Percentiles rank a stretch among this genome's conserved stretches.
Conservation (phyloP, 2,888 invertebrate species). For the Lissocephala sabroskyi region DNA sequence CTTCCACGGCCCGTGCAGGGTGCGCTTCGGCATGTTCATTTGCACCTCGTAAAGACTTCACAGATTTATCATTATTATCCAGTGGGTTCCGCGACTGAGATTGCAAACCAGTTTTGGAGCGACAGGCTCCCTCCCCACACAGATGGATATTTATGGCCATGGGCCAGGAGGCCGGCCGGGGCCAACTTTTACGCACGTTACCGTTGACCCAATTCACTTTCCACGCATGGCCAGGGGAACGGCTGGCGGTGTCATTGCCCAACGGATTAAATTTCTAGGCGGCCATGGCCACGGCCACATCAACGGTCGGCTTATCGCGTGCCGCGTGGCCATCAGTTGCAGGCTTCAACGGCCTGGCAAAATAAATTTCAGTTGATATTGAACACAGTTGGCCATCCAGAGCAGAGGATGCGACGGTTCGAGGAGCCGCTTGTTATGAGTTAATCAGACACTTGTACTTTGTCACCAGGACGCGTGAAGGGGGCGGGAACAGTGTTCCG, state of each 20-base stretch:
- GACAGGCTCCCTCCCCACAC: no score
- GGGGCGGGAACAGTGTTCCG: slow-evolving; percentile 1
- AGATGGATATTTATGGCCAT: slow-evolving; percentile 23
- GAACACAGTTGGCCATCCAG: no score
- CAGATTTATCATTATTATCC: slow-evolving; percentile 49
- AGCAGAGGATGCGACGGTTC: no score
- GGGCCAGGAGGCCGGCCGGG: no score
- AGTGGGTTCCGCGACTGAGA: no score
- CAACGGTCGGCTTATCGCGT: slow-evolving; percentile 43
- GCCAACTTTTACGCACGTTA: slow-evolving; percentile 41
- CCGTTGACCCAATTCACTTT: slow-evolving; percentile 44
- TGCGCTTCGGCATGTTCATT: slow-evolving; percentile 36
- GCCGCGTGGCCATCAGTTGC: slow-evolving; percentile 52
- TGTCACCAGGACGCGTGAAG: slow-evolving; percentile 55
- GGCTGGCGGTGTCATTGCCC: not conserved
- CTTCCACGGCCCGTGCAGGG: not conserved
- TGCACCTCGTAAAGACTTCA: slow-evolving; percentile 42
- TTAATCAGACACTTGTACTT: slow-evolving; percentile 59
- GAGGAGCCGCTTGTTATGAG: slow-evolving; percentile 29
- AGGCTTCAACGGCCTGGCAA: slow-evolving; percentile 25
- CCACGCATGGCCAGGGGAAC: slow-evolving; percentile 12
- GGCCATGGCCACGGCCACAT: slow-evolving; percentile 5
- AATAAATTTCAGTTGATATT: slow-evolving; percentile 39
- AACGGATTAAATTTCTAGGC: not conserved
- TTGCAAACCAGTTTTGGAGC: slow-evolving; percentile 28